Evolutionary conservation across 2,888 invertebrate genomes (phyloP).

Genomic region (Elegia similella): DNA sequence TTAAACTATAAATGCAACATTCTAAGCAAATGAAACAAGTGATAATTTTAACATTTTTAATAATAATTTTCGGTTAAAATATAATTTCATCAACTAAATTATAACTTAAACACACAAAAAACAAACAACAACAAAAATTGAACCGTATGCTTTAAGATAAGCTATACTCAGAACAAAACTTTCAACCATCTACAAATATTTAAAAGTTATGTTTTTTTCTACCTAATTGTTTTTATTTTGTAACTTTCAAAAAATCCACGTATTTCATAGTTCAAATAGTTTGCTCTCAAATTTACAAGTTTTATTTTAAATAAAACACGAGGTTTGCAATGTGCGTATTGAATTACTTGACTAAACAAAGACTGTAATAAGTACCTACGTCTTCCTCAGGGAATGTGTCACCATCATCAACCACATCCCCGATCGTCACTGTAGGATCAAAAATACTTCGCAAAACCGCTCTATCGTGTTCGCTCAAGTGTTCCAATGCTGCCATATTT

Average conservation of each 20-base stretch:
- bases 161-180: too few species aligned
- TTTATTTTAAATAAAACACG: too few species aligned
- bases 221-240: too few species aligned
- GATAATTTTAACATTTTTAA: constrained; percentile 48
- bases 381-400: constrained; percentile 66
- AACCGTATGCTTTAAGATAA: too few species aligned
- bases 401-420: constrained; percentile 74
- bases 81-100: constrained; percentile 56
- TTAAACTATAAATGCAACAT: neutral
- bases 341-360: neutral
- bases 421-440: constrained; percentile 90
- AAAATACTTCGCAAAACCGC: constrained; percentile 92
- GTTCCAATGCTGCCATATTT: constrained; percentile 67
- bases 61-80: constrained; percentile 54
- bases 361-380: constrained; percentile 45
- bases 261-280: too few species aligned
- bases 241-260: too few species aligned
- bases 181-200: too few species aligned
- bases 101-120: too few species aligned
- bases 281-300: too few species aligned
- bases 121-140: too few species aligned
- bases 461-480: constrained; percentile 86
- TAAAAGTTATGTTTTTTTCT: too few species aligned
- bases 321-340: neutral
- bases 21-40: constrained; percentile 18